A percentile compares a stretch with the other conserved stretches of the same genome.
Evolutionary conservation across 2,888 invertebrate species (phyloP).

Genomic region (Oithona nana): DNA sequence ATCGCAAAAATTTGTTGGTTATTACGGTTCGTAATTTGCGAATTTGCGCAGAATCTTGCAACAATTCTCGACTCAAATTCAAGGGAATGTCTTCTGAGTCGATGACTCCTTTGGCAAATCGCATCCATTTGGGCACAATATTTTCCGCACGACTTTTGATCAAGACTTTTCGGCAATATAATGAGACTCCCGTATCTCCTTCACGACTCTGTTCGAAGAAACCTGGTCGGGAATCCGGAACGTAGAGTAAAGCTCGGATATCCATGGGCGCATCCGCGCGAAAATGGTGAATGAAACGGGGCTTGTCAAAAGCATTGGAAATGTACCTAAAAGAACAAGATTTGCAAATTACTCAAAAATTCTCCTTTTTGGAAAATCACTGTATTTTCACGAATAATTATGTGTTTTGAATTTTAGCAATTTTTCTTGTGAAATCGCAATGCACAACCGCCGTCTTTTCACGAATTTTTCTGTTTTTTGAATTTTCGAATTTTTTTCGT

Average conservation of each 20-base stretch:
- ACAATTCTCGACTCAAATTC: slow-evolving; percentile 80
- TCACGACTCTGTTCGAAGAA: slow-evolving; percentile 75
- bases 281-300: slow-evolving; percentile 76
- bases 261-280: slow-evolving; percentile 79
- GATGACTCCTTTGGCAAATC: slow-evolving; percentile 83
- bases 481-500: too few species aligned
- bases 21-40: slow-evolving; percentile 64
- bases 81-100: slow-evolving; percentile 97
- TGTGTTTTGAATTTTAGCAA: too few species aligned
- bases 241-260: slow-evolving; percentile 71
- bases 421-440: too few species aligned
- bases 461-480: too few species aligned
- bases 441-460: too few species aligned
- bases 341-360: too few species aligned
- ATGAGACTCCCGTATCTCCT: slow-evolving; percentile 59
- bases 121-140: slow-evolving; percentile 78
- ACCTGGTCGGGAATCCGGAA: slow-evolving; percentile 74
- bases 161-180: slow-evolving; percentile 78
- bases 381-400: too few species aligned
- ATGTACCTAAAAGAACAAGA: too few species aligned
- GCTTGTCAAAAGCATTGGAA: slow-evolving; percentile 61
- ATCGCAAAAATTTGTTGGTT: slow-evolving; percentile 61
- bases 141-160: slow-evolving; percentile 79
- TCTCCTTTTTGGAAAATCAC: too few species aligned
- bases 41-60: slow-evolving; percentile 82